Evolutionary conservation across 2,113 vertebrate genomes (phyloP).

Genomic region (Phalacrocorax carbo): DNA sequence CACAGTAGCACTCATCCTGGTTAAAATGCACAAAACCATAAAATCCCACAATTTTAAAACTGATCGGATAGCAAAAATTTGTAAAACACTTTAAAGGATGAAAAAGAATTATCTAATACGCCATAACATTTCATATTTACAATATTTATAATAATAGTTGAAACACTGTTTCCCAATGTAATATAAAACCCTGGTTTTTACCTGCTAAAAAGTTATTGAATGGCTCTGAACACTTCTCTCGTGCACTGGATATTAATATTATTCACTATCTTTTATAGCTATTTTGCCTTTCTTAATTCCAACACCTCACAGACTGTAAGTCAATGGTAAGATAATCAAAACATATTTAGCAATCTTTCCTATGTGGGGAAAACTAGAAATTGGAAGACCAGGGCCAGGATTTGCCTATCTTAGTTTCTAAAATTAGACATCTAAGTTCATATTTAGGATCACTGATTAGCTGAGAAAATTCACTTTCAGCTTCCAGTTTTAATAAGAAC

Average conservation of each 20-base stretch:
- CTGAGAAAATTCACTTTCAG: constrained; percentile 6
- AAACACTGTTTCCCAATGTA: not conserved
- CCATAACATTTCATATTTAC: not conserved
- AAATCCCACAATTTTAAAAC: not conserved
- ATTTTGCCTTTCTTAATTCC: not conserved
- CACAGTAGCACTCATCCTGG: not conserved
- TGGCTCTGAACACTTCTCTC: not conserved
- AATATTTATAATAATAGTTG: not conserved
- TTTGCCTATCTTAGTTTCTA: not conserved
- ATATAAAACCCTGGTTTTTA: not conserved
- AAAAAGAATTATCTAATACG: not conserved
- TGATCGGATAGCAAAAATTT: not conserved
- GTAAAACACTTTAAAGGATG: not conserved
- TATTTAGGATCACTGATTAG: not conserved
- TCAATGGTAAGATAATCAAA: not conserved
- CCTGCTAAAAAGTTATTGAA: not conserved
- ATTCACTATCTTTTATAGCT: not conserved
- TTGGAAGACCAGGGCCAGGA: not conserved
- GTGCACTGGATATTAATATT: not conserved
- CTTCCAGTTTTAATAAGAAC: not conserved
- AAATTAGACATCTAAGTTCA: not conserved
- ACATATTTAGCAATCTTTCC: not conserved
- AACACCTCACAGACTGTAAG: not conserved
- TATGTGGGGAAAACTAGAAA: not conserved
- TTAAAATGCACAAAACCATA: not conserved